Conservation (phyloP, 2,113 vertebrate genomes). For the Pleuronectes platessa region DNA sequence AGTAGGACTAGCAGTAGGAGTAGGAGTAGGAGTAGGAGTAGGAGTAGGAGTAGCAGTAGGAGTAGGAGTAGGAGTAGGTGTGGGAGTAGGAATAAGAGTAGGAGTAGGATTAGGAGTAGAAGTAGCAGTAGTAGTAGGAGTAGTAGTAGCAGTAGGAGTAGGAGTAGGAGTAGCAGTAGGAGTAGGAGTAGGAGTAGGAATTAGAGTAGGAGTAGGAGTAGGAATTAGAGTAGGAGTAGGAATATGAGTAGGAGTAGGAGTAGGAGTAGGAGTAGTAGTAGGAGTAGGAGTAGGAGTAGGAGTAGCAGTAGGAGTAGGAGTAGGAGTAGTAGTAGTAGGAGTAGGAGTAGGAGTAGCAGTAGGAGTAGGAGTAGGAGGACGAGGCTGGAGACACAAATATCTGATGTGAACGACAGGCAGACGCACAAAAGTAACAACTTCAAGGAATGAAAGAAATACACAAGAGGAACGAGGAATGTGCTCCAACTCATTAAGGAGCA, state of each 20-base stretch:
- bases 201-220: too few species aligned
- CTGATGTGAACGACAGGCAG: not conserved
- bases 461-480: not conserved
- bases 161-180: not conserved
- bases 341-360: not conserved
- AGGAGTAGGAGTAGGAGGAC: not conserved
- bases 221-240: too few species aligned
- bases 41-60: too few species aligned
- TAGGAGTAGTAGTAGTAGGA: too few species aligned
- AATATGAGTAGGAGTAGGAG: too few species aligned
- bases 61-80: not conserved
- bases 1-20: too few species aligned
- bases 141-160: not conserved
- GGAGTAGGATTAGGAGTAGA: not conserved
- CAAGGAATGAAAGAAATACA: not conserved
- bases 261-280: too few species aligned
- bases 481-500: not conserved
- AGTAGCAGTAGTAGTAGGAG: not conserved
- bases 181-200: too few species aligned
- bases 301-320: too few species aligned
- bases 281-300: not conserved
- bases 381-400: not conserved
- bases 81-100: rapidly evolving
- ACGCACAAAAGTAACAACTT: too few species aligned
- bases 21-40: too few species aligned